A percentile compares a stretch with the other conserved stretches of the same genome.
Evolutionary conservation across 2,797 vertebrate species (phyloP).

Genomic region (Myotis daubentonii): DNA sequence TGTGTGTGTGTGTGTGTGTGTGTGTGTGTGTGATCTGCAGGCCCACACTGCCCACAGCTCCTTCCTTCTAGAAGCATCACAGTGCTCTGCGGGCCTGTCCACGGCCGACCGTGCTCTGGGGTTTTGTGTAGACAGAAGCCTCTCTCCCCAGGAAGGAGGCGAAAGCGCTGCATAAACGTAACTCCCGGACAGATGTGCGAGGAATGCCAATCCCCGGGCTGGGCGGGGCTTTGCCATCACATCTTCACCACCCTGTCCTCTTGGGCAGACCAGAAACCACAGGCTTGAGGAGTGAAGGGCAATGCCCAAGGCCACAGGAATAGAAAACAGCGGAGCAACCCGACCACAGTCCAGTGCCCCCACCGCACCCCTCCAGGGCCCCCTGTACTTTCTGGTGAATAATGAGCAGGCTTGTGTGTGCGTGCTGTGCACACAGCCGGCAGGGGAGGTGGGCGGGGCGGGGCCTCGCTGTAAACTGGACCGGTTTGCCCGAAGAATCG

Average conservation of each 20-base stretch:
- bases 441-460: not conserved
- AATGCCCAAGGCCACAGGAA: not conserved
- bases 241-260: not conserved
- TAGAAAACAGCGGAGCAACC: not conserved
- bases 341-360: not conserved
- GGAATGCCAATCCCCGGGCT: not conserved
- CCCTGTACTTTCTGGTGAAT: not conserved
- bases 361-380: not conserved
- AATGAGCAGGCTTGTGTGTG: not conserved
- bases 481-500: constrained; percentile 39
- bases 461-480: not conserved
- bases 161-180: not conserved
- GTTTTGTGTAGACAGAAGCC: not conserved
- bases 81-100: not conserved
- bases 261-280: not conserved
- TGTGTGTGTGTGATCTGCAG: too few relatives aligned
- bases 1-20: too few relatives aligned
- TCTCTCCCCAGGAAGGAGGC: not conserved
- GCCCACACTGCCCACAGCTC: not conserved
- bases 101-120: not conserved
- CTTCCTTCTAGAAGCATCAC: not conserved
- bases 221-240: not conserved
- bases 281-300: not conserved
- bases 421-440: not conserved
- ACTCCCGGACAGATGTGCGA: not conserved